Base-by-base conservation (phyloP, 2,113 vertebrate species). In the Coreoperca whiteheadi region DNA sequence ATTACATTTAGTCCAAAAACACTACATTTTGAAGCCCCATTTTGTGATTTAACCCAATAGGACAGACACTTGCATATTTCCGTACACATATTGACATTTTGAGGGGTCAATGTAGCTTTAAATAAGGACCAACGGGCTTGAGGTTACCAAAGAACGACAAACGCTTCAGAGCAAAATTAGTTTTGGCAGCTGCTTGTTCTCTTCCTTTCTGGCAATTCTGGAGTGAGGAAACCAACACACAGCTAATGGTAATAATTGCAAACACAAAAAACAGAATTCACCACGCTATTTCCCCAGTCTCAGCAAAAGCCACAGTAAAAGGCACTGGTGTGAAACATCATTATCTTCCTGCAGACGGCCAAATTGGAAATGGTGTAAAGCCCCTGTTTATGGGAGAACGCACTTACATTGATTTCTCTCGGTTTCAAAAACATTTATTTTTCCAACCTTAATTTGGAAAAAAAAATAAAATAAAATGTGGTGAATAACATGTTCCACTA, bases 341-440 rank as follows among this genome's bases (percentile, higher is more conserved):
- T 89, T 76, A 88, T 72, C 79, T 69, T 81, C 54, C 67, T 28
- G 76, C 51, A 74, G 57, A 78, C 16, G n/a, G 76, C 25, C 68
- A 74, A 81, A 88, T 67, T 91, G 69, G 41, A 87, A 84, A 84
- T 50, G 43, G 68, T 1, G 14, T 41, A 77, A 81, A 79, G 77
- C 54, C 28, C n/a, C n/a, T 16, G 11, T 79, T 77, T 73, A 71
- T 46, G 39, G 67, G 43, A 73, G 74, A n/a, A 66, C 21, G 73
- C 68, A 74, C 64, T 56, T 56, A 74, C n/a, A 76, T 68, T 12
- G 37, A 67, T 78, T 72, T 72, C 15, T 79, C 21, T 68, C 30
- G 53, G 9, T 77, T 84, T 81, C 56, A 77, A 77, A 85, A 70
- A 56, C 41, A 23, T 37, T 53, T 61, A 37, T 65, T 74, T 81